Base-by-base conservation (phyloP, 2,888 invertebrate species). In the Dascillus cervinus region DNA sequence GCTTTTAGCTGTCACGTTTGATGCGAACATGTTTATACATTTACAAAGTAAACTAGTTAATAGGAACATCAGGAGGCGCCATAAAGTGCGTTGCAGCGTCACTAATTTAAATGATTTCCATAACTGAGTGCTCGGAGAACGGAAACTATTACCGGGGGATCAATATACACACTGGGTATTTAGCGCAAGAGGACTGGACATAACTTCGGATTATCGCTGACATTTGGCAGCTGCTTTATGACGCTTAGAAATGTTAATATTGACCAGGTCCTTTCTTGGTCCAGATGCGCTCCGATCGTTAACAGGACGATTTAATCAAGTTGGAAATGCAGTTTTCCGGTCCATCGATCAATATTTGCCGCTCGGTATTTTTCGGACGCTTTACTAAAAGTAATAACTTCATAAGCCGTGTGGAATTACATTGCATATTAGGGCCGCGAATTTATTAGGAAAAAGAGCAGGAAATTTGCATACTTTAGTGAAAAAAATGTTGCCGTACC, bases 211-310 rank as follows among this genome's bases (percentile, higher is more conserved):
- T 58, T 57, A 57, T 48, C 53, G 46, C 49, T 47, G 56, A 56
- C 55, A 50, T 58, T 58, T 53, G 52, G 52, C 56, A 52, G 53
- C 51, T 52, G 56, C 53, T n/a, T 56, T 55, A 56, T 57, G 56
- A 57, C 58, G 55, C 56, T 55, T 52, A 54, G 56, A 56, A 60
- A 59, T 56, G 60, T 57, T 58, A 59, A 60, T 60, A 60, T 59
- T 60, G 58, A 57, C 58, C 53, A 54, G 51, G 52, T 50, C 29
- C 23, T 33, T 40, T 28, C 29, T n/a, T n/a, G n/a, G n/a, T n/a
- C n/a, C n/a, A n/a, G n/a, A n/a, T n/a, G n/a, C n/a, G n/a, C n/a
- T n/a, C n/a, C n/a, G n/a, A n/a, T n/a, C n/a, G n/a, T n/a, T n/a
- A n/a, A n/a, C n/a, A n/a, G n/a, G n/a, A n/a, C n/a, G n/a, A n/a